Percentiles rank a stretch among this genome's conserved stretches.
Evolutionary conservation across 2,797 vertebrate species (phyloP).

Genomic region (Liasis olivaceus): DNA sequence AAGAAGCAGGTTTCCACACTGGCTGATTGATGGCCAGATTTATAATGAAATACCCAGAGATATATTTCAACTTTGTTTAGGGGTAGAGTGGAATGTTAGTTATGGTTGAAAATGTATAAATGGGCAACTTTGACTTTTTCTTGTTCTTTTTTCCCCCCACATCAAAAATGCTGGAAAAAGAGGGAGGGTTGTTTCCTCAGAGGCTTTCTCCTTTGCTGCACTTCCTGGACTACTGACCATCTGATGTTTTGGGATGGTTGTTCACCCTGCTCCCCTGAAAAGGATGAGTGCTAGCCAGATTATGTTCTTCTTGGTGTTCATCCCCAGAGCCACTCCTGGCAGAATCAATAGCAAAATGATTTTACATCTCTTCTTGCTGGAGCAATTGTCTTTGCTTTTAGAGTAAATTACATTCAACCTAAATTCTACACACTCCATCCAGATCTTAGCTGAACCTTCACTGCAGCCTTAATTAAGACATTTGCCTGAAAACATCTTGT

Average conservation of each 20-base stretch:
- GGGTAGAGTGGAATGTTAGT: neutral
- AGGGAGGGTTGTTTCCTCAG: neutral
- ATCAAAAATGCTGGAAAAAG: neutral
- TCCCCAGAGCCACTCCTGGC: neutral
- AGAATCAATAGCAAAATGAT: neutral
- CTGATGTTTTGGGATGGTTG: neutral
- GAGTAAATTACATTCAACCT: neutral
- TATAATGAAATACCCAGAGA: neutral
- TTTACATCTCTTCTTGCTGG: neutral
- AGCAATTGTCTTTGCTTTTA: neutral
- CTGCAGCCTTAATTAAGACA: neutral
- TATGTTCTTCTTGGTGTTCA: neutral
- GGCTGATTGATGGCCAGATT: neutral
- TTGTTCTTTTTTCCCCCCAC: neutral
- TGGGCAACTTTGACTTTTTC: neutral
- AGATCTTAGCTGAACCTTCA: neutral
- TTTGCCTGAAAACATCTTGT: constrained; percentile 2
- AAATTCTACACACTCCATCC: neutral
- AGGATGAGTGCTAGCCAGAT: neutral
- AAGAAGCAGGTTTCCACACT: too few relatives aligned
- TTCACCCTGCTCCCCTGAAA: neutral
- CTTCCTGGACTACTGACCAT: neutral
- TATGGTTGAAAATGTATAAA: neutral
- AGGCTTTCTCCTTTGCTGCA: neutral
- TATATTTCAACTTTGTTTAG: neutral